A percentile compares a stretch with the other conserved stretches of the same genome.
These are phyloP conservation scores for Saiga tatarica DNA, from an alignment of 2,113 vertebrate species.

Conservation along the genomic window DNA sequence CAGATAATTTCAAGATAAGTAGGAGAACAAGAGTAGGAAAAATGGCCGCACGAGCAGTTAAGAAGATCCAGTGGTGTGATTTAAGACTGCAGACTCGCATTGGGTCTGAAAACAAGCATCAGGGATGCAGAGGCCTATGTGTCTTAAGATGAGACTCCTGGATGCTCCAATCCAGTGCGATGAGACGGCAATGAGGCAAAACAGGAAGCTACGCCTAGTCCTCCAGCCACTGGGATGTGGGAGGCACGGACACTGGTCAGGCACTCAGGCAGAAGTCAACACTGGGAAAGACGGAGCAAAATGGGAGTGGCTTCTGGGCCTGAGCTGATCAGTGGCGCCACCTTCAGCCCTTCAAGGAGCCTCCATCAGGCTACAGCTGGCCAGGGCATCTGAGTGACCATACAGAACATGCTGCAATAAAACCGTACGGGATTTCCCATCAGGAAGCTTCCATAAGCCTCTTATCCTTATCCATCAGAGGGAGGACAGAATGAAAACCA, in stretches of 20 bases:
- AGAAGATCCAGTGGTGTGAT: rapidly evolving
- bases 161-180: rapidly evolving
- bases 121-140: background rate
- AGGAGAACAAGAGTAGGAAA: background rate
- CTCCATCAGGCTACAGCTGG: background rate
- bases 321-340: rapidly evolving
- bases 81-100: rapidly evolving
- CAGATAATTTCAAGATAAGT: background rate
- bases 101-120: background rate
- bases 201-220: no score
- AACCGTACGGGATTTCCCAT: background rate
- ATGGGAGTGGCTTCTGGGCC: no score
- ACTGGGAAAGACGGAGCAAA: background rate
- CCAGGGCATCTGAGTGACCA: background rate
- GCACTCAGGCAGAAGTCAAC: background rate
- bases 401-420: background rate
- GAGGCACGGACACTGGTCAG: background rate
- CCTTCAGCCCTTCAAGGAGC: rapidly evolving
- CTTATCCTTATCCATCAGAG: background rate
- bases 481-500: background rate
- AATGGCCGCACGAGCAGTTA: rapidly evolving
- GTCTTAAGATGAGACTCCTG: background rate
- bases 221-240: rapidly evolving
- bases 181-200: background rate
- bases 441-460: background rate